phyloP scores from a whole-genome alignment of 1,140 invertebrate species.

The Thaumetopoea pityocampa region DNA sequence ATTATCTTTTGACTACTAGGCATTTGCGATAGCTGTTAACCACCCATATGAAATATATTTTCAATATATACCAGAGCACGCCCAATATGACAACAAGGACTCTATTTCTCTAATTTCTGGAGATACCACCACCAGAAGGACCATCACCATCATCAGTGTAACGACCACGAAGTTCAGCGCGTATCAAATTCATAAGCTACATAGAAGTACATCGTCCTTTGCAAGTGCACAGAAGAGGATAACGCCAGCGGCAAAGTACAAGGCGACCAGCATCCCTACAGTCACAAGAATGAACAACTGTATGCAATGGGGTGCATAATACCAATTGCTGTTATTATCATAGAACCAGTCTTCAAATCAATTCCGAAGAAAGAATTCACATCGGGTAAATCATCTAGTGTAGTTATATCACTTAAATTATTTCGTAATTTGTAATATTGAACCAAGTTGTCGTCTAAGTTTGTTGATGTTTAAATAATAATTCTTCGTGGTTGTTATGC shows the following conservation, averaged over 20 bases:
- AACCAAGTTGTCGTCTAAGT: not conserved
- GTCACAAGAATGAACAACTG: slow-evolving; percentile 47
- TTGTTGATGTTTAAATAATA: too few species aligned
- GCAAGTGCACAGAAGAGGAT: slow-evolving; percentile 35
- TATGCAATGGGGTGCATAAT: slow-evolving; percentile 47
- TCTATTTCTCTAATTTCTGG: slow-evolving; percentile 33
- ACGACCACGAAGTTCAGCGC: slow-evolving; percentile 41
- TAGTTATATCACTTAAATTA: slow-evolving; percentile 36
- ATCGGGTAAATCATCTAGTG: slow-evolving; percentile 40
- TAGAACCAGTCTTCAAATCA: slow-evolving; percentile 42
- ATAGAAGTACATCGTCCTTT: slow-evolving; percentile 29
- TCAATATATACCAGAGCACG: slow-evolving; percentile 52
- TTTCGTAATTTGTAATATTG: too few species aligned
- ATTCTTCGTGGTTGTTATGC: too few species aligned
- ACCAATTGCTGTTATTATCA: slow-evolving; percentile 43
- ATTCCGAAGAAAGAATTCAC: slow-evolving; percentile 41
- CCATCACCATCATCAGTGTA: slow-evolving; percentile 52
- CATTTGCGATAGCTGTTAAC: too few species aligned
- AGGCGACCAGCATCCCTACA: slow-evolving; percentile 50
- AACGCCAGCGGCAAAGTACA: slow-evolving; percentile 41
- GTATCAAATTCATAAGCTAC: slow-evolving; percentile 46
- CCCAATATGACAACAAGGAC: slow-evolving; percentile 39
- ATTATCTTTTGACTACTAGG: too few species aligned
- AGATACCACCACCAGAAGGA: slow-evolving; percentile 34
- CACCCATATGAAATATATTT: too few species aligned